Base-by-base conservation (phyloP, 30 jellyfish, hydroid and myxozoan genomes). In the Sanderia malayensis region DNA sequence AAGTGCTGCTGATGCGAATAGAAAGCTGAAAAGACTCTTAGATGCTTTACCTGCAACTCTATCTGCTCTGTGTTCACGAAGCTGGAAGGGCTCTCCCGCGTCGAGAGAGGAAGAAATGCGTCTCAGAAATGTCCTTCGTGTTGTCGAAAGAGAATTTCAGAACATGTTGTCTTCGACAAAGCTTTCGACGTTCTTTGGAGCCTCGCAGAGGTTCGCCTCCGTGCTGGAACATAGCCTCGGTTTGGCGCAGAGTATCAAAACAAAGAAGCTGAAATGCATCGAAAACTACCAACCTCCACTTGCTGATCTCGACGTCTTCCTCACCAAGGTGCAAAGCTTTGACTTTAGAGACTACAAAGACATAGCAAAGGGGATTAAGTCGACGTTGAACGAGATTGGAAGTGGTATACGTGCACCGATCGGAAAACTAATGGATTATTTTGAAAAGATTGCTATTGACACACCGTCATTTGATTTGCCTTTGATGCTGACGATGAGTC, bases 391-490 rank as follows among this genome's bases (percentile, higher is more conserved):
- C 10, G 87, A 52, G 20, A 33, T 81, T 15, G 85, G 83, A 1
- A 79, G 29, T 27, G 95, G 94, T 32, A 46, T 82, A 3, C 55
- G 69, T 32, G 79, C 89, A 20, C 97, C 97, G 18, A 57, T 89
- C 45, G 97, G 97, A n/a, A 89, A 68, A 61, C 49, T 89, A 4
- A 55, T 83, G 58, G 81, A 89, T 52, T 73, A 58, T 8, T 61
- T 82, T 44, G 85, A 83, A 49, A 41, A 46, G 23, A 46, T 89
- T 28, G 86, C 81, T 2, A 73, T 46, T 1, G 57, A 63, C 25
- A 28, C 83, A 7, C 97, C 97, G 0, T n/a, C 47, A 3, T 81
- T 89, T 70, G 86, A 89, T 46, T 2, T 89, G 26, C 95, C 97
- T 2, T 31, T 89, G 24, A 81, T 81, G n/a, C 0, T 89, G 44